phyloP scores from a whole-genome alignment of 2,888 invertebrate species.

The Yponomeuta cagnagella region DNA sequence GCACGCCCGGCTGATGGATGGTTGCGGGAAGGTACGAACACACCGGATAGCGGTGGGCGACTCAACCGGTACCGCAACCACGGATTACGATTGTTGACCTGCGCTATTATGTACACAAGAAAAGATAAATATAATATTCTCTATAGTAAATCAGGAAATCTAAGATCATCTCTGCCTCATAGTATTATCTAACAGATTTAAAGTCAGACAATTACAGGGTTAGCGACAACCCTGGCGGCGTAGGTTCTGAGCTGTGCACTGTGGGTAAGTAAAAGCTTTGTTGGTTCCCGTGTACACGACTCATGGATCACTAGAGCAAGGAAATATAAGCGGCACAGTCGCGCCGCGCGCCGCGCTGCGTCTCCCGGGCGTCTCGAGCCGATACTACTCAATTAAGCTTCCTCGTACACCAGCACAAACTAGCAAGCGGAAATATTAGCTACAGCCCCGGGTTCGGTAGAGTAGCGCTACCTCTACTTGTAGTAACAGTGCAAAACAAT shows the following conservation, averaged over 20 bases:
- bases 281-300: too few relatives aligned
- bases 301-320: too few relatives aligned
- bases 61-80: background rate
- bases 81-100: background rate
- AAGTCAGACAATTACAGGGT: too few relatives aligned
- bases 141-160: too few relatives aligned
- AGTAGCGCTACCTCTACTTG: background rate
- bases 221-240: too few relatives aligned
- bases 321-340: too few relatives aligned
- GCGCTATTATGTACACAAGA: background rate
- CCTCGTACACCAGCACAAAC: background rate
- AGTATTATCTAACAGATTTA: too few relatives aligned
- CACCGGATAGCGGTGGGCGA: background rate
- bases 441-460: background rate
- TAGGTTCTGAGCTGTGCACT: too few relatives aligned
- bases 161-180: too few relatives aligned
- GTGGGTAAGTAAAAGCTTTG: too few relatives aligned
- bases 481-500: background rate
- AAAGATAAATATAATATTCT: background rate
- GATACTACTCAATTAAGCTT: background rate
- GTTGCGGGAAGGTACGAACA: background rate
- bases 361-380: background rate
- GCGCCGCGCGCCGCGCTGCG: too few relatives aligned
- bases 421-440: background rate
- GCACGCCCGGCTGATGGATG: background rate